Evolutionary conservation across 1,140 invertebrate genomes (phyloP).

Genomic region (Bombus consobrinus): DNA sequence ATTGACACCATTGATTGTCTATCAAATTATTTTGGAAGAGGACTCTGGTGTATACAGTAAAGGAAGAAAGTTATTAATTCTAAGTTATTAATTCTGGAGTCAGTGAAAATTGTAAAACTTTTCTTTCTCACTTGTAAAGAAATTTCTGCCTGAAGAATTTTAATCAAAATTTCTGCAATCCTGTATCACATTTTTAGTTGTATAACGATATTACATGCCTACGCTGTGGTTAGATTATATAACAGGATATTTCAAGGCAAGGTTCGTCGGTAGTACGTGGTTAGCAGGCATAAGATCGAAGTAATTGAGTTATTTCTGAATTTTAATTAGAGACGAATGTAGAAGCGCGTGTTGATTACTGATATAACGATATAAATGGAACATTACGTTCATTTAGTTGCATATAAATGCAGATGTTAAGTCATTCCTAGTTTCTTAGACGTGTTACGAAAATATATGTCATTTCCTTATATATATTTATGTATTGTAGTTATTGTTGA

Average conservation of each 20-base stretch:
- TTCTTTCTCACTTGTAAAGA: not conserved
- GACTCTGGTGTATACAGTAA: no score
- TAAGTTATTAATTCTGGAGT: no score
- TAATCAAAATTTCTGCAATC: not conserved
- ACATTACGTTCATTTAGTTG: not conserved
- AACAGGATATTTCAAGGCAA: not conserved
- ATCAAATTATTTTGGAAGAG: no score
- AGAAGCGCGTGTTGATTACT: not conserved
- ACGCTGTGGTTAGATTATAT: not conserved
- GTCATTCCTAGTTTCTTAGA: not conserved
- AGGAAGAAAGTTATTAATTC: no score
- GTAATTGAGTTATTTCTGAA: not conserved
- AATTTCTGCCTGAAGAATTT: not conserved
- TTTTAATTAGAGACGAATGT: not conserved
- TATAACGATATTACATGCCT: not conserved
- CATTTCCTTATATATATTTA: not conserved
- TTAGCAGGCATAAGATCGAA: not conserved
- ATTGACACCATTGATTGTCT: no score
- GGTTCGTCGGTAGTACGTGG: not conserved
- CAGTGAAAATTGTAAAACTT: no score
- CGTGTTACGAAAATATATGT: not conserved
- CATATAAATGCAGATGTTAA: not conserved
- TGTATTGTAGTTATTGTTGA: not conserved
- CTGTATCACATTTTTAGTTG: not conserved
- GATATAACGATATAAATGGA: not conserved